Percentiles rank a stretch among this genome's conserved stretches.
These are phyloP conservation scores for Rhizomys pruinosus DNA, from an alignment of 2,113 vertebrate genomes.

Conservation along the genomic window DNA sequence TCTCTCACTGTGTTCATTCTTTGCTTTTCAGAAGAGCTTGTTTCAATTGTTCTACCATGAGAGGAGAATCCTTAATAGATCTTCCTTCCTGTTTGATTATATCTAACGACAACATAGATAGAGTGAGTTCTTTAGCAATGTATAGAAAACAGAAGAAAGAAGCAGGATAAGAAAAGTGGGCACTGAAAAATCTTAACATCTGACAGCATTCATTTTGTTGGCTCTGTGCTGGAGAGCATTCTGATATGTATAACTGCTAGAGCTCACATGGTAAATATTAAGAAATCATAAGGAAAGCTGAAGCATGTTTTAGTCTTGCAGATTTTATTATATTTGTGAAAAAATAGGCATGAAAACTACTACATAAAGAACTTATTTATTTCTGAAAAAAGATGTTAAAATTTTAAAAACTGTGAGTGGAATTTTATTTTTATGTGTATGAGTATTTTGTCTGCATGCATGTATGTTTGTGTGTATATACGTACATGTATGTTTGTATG, in stretches of 20 bases:
- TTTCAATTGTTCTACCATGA: conserved; percentile 4
- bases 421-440: background rate
- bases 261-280: background rate
- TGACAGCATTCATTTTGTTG: conserved; percentile 70
- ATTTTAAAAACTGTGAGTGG: background rate
- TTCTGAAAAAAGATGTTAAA: background rate
- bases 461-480: no score
- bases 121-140: conserved; percentile 19
- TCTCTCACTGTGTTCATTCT: background rate
- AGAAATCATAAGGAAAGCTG: conserved; percentile 65
- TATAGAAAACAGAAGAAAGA: conserved; percentile 8
- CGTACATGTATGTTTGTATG: no score
- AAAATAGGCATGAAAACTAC: conserved; percentile 18
- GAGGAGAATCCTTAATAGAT: background rate
- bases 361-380: conserved; percentile 68
- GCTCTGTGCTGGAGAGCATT: conserved; percentile 35
- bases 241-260: conserved; percentile 54
- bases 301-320: conserved; percentile 72
- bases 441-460: no score
- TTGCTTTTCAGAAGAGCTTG: background rate
- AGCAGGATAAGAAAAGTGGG: background rate
- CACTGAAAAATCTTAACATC: conserved; percentile 10
- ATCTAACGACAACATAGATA: background rate
- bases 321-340: conserved; percentile 76
- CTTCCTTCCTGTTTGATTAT: conserved; percentile 61